Evolutionary conservation across 2,797 vertebrate species (phyloP).

Genomic region (Poeciliopsis turneri): DNA sequence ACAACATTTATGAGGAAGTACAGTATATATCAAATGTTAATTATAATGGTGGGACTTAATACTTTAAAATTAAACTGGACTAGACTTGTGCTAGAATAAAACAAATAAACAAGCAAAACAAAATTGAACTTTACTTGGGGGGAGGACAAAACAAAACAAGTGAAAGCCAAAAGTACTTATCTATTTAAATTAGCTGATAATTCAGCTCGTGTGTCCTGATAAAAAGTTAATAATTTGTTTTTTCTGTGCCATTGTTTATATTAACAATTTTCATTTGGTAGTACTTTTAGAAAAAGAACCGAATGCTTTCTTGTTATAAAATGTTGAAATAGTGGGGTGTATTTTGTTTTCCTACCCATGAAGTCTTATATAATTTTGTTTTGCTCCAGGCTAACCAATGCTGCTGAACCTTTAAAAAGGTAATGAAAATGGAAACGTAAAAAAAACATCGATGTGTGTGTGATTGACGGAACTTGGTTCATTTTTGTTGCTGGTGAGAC

Average conservation of each 20-base stretch:
- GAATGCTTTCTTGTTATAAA: background rate
- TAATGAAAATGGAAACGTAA: slow-evolving; percentile 9
- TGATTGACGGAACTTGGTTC: slow-evolving; percentile 50
- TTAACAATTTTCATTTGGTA: background rate
- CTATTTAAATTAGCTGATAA: background rate
- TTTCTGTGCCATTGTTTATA: background rate
- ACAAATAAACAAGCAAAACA: background rate
- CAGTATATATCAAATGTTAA: background rate
- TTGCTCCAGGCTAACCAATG: background rate
- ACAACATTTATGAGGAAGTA: background rate
- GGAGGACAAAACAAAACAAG: background rate
- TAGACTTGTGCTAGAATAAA: background rate
- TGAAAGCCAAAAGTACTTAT: background rate
- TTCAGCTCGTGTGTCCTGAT: background rate
- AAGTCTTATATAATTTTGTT: background rate
- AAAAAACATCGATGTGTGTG: slow-evolving; percentile 23
- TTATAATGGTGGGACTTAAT: background rate
- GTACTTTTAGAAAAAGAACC: background rate
- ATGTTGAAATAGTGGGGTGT: background rate
- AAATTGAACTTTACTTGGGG: background rate
- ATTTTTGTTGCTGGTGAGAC: slow-evolving; percentile 43
- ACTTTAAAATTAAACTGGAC: slow-evolving; percentile 1
- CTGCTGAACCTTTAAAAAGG: slow-evolving; percentile 4
- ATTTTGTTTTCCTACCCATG: background rate
- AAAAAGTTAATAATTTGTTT: background rate